A percentile compares a stretch with the other conserved stretches of the same genome.
Conservation (phyloP, 1,140 invertebrate species). For the Orius laevigatus region DNA sequence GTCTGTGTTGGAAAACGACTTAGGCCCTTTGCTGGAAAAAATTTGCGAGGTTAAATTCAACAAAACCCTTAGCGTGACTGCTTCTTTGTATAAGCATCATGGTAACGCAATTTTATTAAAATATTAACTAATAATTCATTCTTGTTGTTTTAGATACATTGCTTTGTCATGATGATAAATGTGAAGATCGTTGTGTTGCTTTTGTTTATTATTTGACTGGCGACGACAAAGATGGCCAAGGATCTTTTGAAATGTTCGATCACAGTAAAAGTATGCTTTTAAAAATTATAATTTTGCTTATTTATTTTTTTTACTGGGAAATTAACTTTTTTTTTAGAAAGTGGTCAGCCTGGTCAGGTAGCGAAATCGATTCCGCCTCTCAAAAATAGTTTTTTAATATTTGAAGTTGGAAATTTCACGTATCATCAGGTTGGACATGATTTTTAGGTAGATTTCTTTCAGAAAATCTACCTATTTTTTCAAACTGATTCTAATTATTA, state of each 20-base stretch:
- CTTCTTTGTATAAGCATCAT: conserved; percentile 11
- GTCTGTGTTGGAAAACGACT: background rate
- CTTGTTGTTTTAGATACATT: conserved; percentile 19
- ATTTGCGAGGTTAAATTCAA: conserved; percentile 10
- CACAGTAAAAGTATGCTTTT: conserved; percentile 7
- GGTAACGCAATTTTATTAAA: conserved; percentile 5
- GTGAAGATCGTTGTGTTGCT: conserved; percentile 20
- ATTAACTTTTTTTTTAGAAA: conserved; percentile 14
- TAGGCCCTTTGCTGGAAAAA: conserved; percentile 2
- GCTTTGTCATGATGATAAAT: conserved; percentile 22
- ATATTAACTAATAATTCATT: background rate
- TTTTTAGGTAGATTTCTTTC: too few species aligned
- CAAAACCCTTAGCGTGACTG: conserved; percentile 6
- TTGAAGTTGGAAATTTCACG: conserved; percentile 19
- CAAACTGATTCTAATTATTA: background rate
- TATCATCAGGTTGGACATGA: conserved; percentile 20
- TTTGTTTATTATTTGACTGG: conserved; percentile 21
- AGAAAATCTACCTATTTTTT: background rate
- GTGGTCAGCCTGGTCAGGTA: conserved; percentile 15
- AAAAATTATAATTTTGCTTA: background rate
- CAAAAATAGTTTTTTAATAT: conserved; percentile 19
- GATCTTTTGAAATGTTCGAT: conserved; percentile 19
- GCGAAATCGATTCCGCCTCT: conserved; percentile 14
- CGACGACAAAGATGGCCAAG: conserved; percentile 16
- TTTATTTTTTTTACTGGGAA: background rate